Evolutionary conservation across 2,113 vertebrate species (phyloP), one percentile per base, ranked within the genome.

Genomic region (Craseonycteris thonglongyai): DNA sequence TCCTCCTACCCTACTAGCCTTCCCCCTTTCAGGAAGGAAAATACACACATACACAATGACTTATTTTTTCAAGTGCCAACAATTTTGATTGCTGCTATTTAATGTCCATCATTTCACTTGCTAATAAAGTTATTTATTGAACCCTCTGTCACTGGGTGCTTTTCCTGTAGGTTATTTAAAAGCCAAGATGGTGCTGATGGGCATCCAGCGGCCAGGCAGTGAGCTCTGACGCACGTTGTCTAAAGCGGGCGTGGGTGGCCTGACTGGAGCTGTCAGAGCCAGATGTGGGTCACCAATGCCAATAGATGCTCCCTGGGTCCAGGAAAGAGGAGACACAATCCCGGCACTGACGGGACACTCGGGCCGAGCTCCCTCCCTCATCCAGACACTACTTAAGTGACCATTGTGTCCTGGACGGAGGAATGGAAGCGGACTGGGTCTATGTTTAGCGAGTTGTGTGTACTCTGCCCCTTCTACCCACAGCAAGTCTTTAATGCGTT

Each of bases 1-100:
- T 58, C 94, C 59, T 75, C 22, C 63, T 65, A 26, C 10, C 40
- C 26, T 61, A 8, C n/a, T 1, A 8, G 1, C 3, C 54, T 51
- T 30, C 56, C 58, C 71, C 5, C 33, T 63, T 21, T 38, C 21
- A 47, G 75, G 54, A 76, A 89, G n/a, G 14, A 88, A 95, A 84
- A 61, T 33, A 45, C 30, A 40, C 13, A 26, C 8, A 33, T 4
- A 82, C 6, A 33, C 30, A 26, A 30, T 10, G 7, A 28, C 38
- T 87, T 45, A 35, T 28, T 88, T 40, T 49, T 86, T 68, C 24
- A 2, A 61, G 30, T 65, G 71, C 9, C n/a, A 66, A 59, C 45
- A 24, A 33, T 35, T 45, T 75, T 87, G 42, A 65, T 61, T 80
- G 76, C 42, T 72, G 28, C 35, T 47, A 40, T 66, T 82, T 71